These are phyloP conservation scores for Stenoptilia bipunctidactyla DNA, from an alignment of 2,888 invertebrate species.

Conservation along the genomic window DNA sequence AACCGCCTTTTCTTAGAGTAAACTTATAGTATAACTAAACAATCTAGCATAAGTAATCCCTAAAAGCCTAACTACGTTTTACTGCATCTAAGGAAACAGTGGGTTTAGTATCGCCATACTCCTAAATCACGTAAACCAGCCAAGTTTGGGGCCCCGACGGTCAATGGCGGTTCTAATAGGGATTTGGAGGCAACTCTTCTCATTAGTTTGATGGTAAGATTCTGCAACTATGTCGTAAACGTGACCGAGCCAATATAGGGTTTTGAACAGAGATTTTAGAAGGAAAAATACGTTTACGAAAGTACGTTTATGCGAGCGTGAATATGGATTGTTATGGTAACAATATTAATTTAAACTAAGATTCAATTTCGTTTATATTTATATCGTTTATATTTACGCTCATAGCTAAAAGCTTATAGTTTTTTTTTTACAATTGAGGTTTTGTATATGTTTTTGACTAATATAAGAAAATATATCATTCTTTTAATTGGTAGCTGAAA, in stretches of 20 bases:
- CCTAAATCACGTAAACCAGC: slow-evolving; percentile 26
- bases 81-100: neutral
- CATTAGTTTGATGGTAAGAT: slow-evolving; percentile 38
- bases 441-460: neutral
- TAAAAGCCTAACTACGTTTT: no score
- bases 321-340: no score
- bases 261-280: slow-evolving; percentile 1
- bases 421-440: no score
- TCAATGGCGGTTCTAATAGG: slow-evolving; percentile 32
- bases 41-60: no score
- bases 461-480: no score
- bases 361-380: no score
- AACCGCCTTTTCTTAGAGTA: slow-evolving; percentile 11
- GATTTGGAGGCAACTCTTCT: slow-evolving; percentile 36
- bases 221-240: slow-evolving; percentile 22
- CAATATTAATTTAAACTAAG: no score
- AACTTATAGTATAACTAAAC: no score
- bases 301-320: no score
- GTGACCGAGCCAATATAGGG: slow-evolving; percentile 4
- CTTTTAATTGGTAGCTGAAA: no score
- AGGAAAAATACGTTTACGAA: slow-evolving; percentile 1
- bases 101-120: neutral
- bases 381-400: no score
- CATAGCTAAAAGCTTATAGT: no score
- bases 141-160: slow-evolving; percentile 30